A percentile compares a stretch with the other conserved stretches of the same genome.
These are phyloP conservation scores for Tanypteryx hageni DNA, from an alignment of 2,888 invertebrate genomes.

Conservation along the genomic window DNA sequence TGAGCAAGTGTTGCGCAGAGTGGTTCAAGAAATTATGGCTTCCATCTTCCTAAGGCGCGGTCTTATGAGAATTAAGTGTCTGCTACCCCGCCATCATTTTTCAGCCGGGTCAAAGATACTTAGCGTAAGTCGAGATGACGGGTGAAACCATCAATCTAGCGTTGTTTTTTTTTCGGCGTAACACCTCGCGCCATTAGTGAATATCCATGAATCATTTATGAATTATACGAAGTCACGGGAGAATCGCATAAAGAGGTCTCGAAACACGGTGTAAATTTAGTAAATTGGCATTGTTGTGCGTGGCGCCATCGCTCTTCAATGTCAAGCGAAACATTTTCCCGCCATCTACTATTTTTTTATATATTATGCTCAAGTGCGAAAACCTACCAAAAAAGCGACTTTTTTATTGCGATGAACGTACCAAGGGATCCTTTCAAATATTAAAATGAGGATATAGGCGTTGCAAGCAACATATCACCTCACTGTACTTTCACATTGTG, in stretches of 20 bases:
- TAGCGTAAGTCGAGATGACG: constrained; percentile 48
- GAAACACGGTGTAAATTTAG: background rate
- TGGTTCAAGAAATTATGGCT: constrained; percentile 38
- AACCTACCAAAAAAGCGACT: too few species aligned
- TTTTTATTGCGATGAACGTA: too few species aligned
- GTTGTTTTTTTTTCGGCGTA: background rate
- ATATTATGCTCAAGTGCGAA: too few species aligned
- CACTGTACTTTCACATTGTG: too few species aligned
- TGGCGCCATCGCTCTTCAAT: background rate
- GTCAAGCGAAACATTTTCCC: background rate
- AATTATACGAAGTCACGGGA: constrained; percentile 37
- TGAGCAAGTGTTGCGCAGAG: background rate
- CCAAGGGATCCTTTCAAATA: too few species aligned
- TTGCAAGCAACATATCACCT: too few species aligned
- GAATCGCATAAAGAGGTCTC: background rate
- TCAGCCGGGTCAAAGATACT: constrained; percentile 49
- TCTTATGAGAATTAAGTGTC: constrained; percentile 47
- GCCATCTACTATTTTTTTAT: too few species aligned
- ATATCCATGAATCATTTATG: constrained; percentile 60
- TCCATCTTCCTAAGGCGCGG: background rate
- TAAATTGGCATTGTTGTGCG: constrained; percentile 5
- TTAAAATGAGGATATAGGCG: too few species aligned
- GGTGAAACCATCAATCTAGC: constrained; percentile 43
- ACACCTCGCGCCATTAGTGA: constrained; percentile 31
- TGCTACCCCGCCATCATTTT: constrained; percentile 21